Conservation (phyloP, 1,140 invertebrate species). For the Camponotus vicinus region DNA sequence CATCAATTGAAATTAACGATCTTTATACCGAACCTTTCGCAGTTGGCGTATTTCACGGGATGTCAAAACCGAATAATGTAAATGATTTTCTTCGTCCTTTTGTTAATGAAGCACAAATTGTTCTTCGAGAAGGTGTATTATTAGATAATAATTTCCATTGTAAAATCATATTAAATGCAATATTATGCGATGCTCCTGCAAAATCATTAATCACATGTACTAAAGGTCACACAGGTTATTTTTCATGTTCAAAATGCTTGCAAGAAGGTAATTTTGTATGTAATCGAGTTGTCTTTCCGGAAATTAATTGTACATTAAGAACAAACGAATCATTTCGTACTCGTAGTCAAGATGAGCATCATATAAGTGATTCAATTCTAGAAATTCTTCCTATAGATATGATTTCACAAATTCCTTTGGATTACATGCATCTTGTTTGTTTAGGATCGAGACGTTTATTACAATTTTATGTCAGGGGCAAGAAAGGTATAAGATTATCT, state of each 20-base stretch:
- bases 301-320: neutral
- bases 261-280: neutral
- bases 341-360: neutral
- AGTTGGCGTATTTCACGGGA: neutral
- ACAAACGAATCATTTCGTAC: neutral
- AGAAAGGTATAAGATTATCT: neutral
- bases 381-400: slow-evolving; percentile 5
- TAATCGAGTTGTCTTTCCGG: neutral
- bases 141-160: neutral
- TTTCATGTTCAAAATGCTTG: neutral
- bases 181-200: slow-evolving; percentile 11
- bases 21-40: neutral
- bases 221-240: neutral
- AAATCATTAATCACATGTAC: neutral
- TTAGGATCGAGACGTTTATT: neutral
- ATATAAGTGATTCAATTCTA: neutral
- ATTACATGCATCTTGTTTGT: neutral
- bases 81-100: slow-evolving; percentile 10
- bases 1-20: slow-evolving; percentile 2
- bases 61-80: neutral
- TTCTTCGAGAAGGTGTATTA: neutral
- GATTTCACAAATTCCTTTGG: neutral
- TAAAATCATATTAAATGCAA: slow-evolving; percentile 1
- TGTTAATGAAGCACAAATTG: slow-evolving; percentile 2
- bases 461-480: neutral